Base-by-base conservation (phyloP, 2,797 vertebrate species). In the Parauchenoglanis punctatus region DNA sequence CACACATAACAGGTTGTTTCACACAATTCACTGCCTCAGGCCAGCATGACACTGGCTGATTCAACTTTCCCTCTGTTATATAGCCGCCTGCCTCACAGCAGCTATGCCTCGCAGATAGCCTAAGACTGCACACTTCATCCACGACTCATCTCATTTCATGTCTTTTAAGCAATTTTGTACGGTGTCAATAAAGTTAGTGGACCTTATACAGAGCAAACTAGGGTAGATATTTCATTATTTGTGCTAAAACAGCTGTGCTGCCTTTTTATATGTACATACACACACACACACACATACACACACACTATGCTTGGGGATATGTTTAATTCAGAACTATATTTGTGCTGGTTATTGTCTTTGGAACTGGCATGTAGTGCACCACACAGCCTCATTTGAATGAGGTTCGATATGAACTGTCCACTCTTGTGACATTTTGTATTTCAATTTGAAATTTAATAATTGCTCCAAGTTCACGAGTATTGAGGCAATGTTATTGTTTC, bases 101-200 rank as follows among this genome's bases (percentile, higher is more conserved):
- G 87, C 81, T 84, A 89, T 89, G 83, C 78, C 86, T 89, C 87
- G 85, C 87, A 87, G 86, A 86, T 90, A 44, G 76, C 81, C 58
- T 67, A 31, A 76, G 70, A 44, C 80, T 40, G 15, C 28, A 63
- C 68, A 40, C 56, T n/a, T 65, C 49, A 78, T 77, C 35, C 25
- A 46, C 72, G 61, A 4, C 73, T 83, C 58, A 68, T 58, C 52
- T 81, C 23, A 85, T 78, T 78, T 87, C 49, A 49, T 49, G 49
- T 49, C 25, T 28, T 87, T 31, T 67, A 76, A 75, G 44, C 25
- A 44, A 72, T 72, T 28, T 72, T 81, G 49, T 40, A 31, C 35
- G 31, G 67, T 52, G 3, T 82, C 35, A n/a, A 52, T 81, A 7
- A 49, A 75, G 25, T 73, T 56, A 20, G 63, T 83, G 68, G 7